Evolutionary conservation across 2,113 vertebrate genomes (phyloP), one percentile per base, ranked within the genome.

Genomic region (Hippoglossus stenolepis): DNA sequence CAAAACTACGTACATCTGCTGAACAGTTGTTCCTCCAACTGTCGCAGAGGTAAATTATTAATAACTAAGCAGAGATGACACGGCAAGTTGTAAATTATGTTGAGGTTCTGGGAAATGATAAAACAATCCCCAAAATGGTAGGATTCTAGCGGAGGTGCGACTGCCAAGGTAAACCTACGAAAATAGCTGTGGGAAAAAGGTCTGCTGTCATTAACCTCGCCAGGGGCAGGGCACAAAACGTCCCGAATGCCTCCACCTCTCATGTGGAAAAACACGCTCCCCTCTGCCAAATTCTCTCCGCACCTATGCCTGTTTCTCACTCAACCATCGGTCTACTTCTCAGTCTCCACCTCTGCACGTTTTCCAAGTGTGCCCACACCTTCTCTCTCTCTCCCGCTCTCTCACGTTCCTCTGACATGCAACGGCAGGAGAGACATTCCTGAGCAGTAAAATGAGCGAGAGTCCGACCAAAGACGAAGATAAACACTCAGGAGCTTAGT

Each of bases 391-490:
- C 3, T 14, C 38, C 23, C 23, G 23, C 51, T 21, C 53, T 54
- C 20, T n/a, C 51, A n/a, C 60, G 71, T 53, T 26, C 56, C 59
- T 81, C 14, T 20, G 60, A 89, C 89, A 83, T 85, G 90, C 85
- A 87, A 24, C 53, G 59, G 84, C 91, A 90, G 31, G 90, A 86
- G 24, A 66, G 58, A 83, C 89, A 92, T 91, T 92, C 87, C 87
- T 80, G 7, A 43, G 38, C 11, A 31, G 43, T 62, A 23, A 60
- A 61, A 76, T 3, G 26, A 82, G 73, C 31, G 40, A 67, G 56
- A 79, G 65, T 81, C 61, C 65, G 75, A 60, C 23, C 43, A 28
- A 77, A 86, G 53, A 49, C 24, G 56, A 70, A 68, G 60, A 40
- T 26, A 65, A 82, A 79, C 59, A 59, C 47, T 8, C 59, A 28